Conservation (phyloP, 1,140 invertebrate species). For the Heliconius congener region DNA sequence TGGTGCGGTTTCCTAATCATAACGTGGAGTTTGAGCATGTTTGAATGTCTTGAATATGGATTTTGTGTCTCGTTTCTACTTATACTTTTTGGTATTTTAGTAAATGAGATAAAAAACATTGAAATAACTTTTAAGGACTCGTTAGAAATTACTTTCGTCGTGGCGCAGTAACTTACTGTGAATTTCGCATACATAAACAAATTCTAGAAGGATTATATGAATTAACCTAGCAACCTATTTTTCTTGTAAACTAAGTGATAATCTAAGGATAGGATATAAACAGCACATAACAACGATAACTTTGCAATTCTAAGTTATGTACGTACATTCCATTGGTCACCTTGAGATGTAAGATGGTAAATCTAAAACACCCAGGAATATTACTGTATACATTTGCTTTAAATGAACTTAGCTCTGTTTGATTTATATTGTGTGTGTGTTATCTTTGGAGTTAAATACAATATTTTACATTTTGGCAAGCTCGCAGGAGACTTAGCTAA, state of each 20-base stretch:
- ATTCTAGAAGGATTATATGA: neutral
- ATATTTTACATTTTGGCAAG: neutral
- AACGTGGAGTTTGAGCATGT: constrained; percentile 45
- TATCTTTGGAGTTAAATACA: neutral
- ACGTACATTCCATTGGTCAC: neutral
- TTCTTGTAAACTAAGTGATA: neutral
- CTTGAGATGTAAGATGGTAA: neutral
- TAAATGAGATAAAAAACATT: neutral
- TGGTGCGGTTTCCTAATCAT: constrained; percentile 39
- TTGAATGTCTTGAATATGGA: constrained; percentile 49
- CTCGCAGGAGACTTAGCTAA: neutral
- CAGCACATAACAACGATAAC: neutral
- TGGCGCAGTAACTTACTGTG: neutral
- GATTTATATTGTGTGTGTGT: neutral
- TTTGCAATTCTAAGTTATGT: neutral
- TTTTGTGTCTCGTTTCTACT: constrained; percentile 41
- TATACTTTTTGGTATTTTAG: neutral
- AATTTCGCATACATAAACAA: neutral
- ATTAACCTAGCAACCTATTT: constrained; percentile 4
- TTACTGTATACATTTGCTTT: constrained; percentile 3
- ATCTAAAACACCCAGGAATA: neutral
- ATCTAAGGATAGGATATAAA: neutral
- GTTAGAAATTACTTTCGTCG: neutral
- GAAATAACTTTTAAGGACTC: neutral
- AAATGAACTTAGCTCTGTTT: neutral